phyloP scores from a whole-genome alignment of 1,140 invertebrate genomes.

The Drosophila leontia region DNA sequence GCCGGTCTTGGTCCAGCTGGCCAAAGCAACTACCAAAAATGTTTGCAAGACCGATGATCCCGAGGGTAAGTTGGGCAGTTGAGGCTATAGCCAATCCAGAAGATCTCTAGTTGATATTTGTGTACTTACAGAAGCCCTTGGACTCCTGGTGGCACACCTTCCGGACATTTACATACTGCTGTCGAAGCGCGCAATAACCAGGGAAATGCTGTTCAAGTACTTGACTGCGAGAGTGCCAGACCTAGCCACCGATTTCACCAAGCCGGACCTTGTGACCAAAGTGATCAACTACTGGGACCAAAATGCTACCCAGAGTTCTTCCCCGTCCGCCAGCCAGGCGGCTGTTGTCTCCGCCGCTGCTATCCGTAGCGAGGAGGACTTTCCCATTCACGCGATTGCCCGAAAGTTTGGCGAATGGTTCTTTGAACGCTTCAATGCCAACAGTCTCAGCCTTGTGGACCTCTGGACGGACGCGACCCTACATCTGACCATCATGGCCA shows the following conservation, averaged over 20 bases:
- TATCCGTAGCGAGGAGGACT: conserved; percentile 31
- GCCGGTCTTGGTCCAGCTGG: conserved; percentile 57
- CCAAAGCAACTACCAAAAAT: conserved; percentile 65
- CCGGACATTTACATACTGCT: conserved; percentile 82
- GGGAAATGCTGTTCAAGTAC: conserved; percentile 85
- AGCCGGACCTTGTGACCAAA: conserved; percentile 84
- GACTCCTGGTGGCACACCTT: conserved; percentile 84
- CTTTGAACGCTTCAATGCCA: conserved; percentile 86
- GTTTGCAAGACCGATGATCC: conserved; percentile 46
- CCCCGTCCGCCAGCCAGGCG: not conserved
- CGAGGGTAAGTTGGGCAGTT: conserved; percentile 34
- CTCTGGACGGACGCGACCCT: conserved; percentile 86
- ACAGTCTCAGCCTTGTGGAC: conserved; percentile 85
- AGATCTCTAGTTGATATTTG: not conserved
- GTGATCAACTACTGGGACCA: conserved; percentile 85
- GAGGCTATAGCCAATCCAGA: not conserved
- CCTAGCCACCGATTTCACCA: conserved; percentile 84
- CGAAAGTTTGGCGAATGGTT: conserved; percentile 88
- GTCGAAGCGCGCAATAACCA: conserved; percentile 85
- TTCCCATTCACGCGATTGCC: conserved; percentile 85
- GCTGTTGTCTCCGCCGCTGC: not conserved
- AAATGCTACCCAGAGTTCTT: not conserved
- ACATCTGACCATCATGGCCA: conserved; percentile 53
- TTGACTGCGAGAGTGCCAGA: conserved; percentile 81
- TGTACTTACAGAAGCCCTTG: conserved; percentile 85